phyloP scores from a whole-genome alignment of 2,888 invertebrate genomes.

The Drosophila maculinotata region DNA sequence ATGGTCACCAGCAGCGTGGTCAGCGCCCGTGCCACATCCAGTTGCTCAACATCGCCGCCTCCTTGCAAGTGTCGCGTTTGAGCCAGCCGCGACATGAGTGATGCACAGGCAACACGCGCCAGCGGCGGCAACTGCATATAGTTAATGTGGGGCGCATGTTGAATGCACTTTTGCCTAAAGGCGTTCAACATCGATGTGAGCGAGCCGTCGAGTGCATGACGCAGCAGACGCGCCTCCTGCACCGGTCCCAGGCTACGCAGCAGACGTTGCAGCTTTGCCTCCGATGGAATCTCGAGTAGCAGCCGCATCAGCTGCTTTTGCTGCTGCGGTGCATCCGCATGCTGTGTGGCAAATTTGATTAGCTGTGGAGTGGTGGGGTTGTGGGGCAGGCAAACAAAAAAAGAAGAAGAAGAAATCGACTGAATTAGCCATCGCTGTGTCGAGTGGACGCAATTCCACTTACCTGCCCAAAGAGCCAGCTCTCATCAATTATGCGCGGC shows the following conservation, averaged over 20 bases:
- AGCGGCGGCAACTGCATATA: constrained; percentile 84
- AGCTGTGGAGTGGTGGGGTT: constrained; percentile 64
- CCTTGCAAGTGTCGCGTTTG: constrained; percentile 21
- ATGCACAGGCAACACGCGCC: constrained; percentile 81
- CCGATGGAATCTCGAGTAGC: constrained; percentile 84
- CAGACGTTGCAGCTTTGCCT: constrained; percentile 85
- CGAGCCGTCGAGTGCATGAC: constrained; percentile 86
- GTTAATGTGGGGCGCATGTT: constrained; percentile 84
- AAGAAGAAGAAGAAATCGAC: neutral
- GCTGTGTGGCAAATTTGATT: constrained; percentile 82
- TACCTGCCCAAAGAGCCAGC: constrained; percentile 84
- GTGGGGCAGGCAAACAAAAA: constrained; percentile 4
- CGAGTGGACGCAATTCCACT: constrained; percentile 54
- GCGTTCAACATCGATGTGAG: constrained; percentile 86
- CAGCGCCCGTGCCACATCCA: constrained; percentile 70
- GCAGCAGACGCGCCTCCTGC: constrained; percentile 85
- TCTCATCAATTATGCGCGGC: constrained; percentile 83
- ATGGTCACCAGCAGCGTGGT: constrained; percentile 79
- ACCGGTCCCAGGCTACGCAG: constrained; percentile 78
- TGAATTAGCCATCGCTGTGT: constrained; percentile 52
- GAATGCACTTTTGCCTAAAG: constrained; percentile 84
- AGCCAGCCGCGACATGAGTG: constrained; percentile 77
- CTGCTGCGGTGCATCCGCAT: constrained; percentile 74
- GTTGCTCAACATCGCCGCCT: constrained; percentile 27
- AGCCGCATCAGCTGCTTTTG: constrained; percentile 81